Evolutionary conservation across 2,113 vertebrate species (phyloP).

Genomic region (Epinephelus fuscoguttatus): DNA sequence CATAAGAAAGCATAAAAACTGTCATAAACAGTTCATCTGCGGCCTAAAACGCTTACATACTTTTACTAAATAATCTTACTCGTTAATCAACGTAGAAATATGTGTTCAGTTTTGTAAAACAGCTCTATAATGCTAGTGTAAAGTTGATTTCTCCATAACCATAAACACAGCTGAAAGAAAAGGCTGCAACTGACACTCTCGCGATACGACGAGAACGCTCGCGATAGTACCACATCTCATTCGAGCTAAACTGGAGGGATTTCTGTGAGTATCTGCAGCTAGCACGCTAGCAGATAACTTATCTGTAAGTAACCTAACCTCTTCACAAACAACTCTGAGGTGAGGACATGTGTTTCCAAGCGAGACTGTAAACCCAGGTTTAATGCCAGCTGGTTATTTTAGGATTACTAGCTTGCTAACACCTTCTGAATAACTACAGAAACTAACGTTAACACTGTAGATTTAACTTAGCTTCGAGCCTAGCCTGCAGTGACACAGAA

Average conservation of each 20-base stretch:
- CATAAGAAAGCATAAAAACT: background rate
- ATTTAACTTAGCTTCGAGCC: background rate
- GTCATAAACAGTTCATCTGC: background rate
- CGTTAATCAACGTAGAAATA: background rate
- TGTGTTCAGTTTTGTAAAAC: background rate
- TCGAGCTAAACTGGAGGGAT: conserved; percentile 70
- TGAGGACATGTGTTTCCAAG: background rate
- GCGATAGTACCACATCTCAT: conserved; percentile 39
- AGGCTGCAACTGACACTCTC: background rate
- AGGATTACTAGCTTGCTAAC: background rate
- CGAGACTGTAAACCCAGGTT: background rate
- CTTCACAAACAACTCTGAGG: conserved; percentile 25
- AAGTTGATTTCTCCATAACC: background rate
- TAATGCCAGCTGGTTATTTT: background rate
- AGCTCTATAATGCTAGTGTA: background rate
- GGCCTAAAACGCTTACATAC: background rate
- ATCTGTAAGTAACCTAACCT: background rate
- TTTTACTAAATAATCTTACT: background rate
- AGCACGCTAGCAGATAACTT: conserved; percentile 45
- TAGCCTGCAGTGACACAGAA: no score
- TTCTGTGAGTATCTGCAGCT: conserved; percentile 27
- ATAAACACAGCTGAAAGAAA: background rate
- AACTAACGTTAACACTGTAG: background rate
- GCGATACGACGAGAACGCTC: conserved; percentile 7
- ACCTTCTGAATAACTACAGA: background rate